Evolutionary conservation across 2,888 invertebrate species (phyloP).

Genomic region (Glyphotaelius pellucidus): DNA sequence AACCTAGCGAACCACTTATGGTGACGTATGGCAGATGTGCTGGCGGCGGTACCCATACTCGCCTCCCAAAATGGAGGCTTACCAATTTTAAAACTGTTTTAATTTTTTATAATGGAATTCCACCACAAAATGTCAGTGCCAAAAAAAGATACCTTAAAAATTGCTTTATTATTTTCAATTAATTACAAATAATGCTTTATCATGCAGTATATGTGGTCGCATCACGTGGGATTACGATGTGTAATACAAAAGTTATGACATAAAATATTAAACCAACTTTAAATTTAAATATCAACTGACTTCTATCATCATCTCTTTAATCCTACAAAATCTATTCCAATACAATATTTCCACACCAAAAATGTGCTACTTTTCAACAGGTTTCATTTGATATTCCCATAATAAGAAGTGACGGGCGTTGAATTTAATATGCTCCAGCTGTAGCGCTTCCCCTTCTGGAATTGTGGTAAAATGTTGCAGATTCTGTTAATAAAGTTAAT

Average conservation of each 20-base stretch:
- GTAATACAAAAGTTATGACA: neutral
- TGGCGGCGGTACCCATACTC: too few relatives aligned
- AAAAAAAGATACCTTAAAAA: neutral
- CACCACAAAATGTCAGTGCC: too few relatives aligned
- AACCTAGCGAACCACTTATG: too few relatives aligned
- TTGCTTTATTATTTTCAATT: too few relatives aligned
- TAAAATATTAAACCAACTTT: neutral
- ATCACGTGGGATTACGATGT: neutral
- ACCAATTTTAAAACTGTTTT: too few relatives aligned
- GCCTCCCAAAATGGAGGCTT: too few relatives aligned
- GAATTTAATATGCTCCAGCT: neutral
- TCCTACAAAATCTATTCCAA: neutral
- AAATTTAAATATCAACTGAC: neutral
- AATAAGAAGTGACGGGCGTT: neutral
- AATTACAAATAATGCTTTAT: neutral
- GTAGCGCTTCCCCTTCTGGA: neutral
- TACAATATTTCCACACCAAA: neutral
- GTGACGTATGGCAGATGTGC: too few relatives aligned
- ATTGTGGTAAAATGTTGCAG: neutral
- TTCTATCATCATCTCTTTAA: neutral
- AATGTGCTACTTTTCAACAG: neutral
- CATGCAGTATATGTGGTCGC: neutral
- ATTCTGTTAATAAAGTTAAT: neutral
- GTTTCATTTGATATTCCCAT: neutral
- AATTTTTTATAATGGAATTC: too few relatives aligned